A percentile compares a stretch with the other conserved stretches of the same genome.
phyloP scores from a whole-genome alignment of 2,888 invertebrate species.

The Oxystoma pomonae region DNA sequence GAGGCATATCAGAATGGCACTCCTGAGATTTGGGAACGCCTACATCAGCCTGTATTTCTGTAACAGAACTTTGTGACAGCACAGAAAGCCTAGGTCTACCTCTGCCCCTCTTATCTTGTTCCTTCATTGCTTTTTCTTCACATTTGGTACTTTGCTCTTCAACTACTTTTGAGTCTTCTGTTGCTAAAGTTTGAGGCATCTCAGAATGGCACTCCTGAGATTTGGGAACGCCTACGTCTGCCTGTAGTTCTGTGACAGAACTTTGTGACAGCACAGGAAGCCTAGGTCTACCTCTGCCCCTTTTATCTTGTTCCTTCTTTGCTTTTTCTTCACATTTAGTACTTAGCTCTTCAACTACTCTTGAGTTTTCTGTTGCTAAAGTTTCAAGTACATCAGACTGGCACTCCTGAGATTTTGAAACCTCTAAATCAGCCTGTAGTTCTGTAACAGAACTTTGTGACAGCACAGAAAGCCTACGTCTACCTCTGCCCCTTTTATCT shows the following conservation, averaged over 20 bases:
- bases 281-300: not conserved
- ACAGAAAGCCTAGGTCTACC: slow-evolving; percentile 8
- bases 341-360: not conserved
- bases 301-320: not conserved
- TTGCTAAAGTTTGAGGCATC: not conserved
- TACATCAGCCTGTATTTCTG: too few species aligned
- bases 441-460: not conserved
- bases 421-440: not conserved
- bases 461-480: too few species aligned
- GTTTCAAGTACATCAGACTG: too few species aligned
- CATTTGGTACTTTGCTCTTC: not conserved
- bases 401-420: not conserved
- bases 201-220: not conserved
- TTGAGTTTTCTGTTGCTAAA: not conserved
- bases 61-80: too few species aligned
- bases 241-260: not conserved
- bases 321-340: not conserved
- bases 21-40: too few species aligned
- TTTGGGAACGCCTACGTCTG: not conserved
- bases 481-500: not conserved
- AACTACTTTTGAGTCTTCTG: not conserved
- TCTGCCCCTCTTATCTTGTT: not conserved
- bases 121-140: not conserved
- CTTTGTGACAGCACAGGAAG: not conserved
- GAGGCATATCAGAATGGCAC: too few species aligned